Percentiles rank a stretch among this genome's conserved stretches.
phyloP scores from a whole-genome alignment of 2,888 invertebrate species.

The Steromphala cineraria region DNA sequence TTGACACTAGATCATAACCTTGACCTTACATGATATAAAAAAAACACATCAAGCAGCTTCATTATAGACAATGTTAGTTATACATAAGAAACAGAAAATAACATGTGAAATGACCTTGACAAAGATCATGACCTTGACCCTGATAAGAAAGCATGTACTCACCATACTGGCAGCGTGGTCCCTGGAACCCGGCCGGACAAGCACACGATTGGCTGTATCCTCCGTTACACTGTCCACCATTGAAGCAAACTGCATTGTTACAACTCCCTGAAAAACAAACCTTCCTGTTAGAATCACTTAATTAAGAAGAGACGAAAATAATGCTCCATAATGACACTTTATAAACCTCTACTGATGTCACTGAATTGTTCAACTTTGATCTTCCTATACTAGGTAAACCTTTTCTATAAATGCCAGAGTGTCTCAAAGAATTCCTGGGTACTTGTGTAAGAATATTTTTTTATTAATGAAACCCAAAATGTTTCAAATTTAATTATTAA shows the following conservation, averaged over 20 bases:
- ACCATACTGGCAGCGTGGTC: slow-evolving; percentile 77
- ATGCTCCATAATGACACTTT: too few relatives aligned
- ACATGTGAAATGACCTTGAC: neutral
- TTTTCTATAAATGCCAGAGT: too few relatives aligned
- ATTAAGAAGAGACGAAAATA: too few relatives aligned
- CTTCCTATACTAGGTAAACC: too few relatives aligned
- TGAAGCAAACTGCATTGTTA: slow-evolving; percentile 75
- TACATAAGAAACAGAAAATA: neutral
- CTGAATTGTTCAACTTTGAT: too few relatives aligned
- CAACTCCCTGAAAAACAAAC: slow-evolving; percentile 74
- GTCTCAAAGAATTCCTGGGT: too few relatives aligned
- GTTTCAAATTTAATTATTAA: too few relatives aligned
- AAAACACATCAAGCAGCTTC: neutral
- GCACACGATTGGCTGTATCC: slow-evolving; percentile 73
- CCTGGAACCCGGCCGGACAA: slow-evolving; percentile 76
- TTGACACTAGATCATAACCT: too few relatives aligned
- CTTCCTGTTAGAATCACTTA: neutral
- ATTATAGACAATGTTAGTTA: neutral
- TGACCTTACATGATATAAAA: too few relatives aligned
- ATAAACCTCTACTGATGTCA: too few relatives aligned
- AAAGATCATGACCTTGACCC: neutral
- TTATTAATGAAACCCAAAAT: too few relatives aligned
- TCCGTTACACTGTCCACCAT: slow-evolving; percentile 75
- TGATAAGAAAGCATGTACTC: slow-evolving; percentile 39
- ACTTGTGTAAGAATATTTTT: too few relatives aligned